Percentiles rank a stretch among this genome's conserved stretches.
These are phyloP conservation scores for Stercorarius parasiticus DNA, from an alignment of 2,113 vertebrate species.

Conservation along the genomic window DNA sequence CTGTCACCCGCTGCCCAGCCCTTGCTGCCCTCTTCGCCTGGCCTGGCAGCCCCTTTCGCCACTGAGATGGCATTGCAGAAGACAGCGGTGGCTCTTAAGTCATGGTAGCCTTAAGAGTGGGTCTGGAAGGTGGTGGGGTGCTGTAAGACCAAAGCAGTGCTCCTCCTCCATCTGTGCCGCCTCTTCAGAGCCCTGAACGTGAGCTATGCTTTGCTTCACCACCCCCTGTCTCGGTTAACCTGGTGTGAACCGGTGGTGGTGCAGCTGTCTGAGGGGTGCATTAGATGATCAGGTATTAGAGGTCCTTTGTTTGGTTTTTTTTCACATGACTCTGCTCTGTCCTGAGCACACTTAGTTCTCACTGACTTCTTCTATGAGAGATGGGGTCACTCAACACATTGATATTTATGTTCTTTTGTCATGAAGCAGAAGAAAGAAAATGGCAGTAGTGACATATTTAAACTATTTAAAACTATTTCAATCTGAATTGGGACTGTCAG, in stretches of 20 bases:
- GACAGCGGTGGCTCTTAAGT: background rate
- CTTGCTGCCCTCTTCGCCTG: background rate
- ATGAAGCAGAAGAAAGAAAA: background rate
- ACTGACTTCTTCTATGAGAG: background rate
- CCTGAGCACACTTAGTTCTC: background rate
- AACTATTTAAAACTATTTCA: background rate
- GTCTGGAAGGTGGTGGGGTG: background rate
- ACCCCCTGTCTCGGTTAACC: rapidly evolving
- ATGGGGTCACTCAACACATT: background rate
- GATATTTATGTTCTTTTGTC: background rate
- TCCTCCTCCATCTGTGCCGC: background rate
- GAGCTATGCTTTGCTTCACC: background rate
- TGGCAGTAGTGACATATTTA: background rate
- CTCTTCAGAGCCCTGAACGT: background rate
- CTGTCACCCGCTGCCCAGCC: background rate
- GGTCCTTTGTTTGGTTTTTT: background rate
- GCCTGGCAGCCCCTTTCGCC: rapidly evolving
- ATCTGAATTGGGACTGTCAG: background rate
- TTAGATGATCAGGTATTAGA: background rate
- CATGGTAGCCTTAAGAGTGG: rapidly evolving
- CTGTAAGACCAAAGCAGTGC: background rate
- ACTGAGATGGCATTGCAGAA: background rate
- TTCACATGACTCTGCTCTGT: background rate
- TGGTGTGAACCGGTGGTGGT: rapidly evolving
- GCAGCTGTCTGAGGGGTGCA: background rate